Evolutionary conservation across 2,113 vertebrate species (phyloP).

Genomic region (Austrofundulus limnaeus): DNA sequence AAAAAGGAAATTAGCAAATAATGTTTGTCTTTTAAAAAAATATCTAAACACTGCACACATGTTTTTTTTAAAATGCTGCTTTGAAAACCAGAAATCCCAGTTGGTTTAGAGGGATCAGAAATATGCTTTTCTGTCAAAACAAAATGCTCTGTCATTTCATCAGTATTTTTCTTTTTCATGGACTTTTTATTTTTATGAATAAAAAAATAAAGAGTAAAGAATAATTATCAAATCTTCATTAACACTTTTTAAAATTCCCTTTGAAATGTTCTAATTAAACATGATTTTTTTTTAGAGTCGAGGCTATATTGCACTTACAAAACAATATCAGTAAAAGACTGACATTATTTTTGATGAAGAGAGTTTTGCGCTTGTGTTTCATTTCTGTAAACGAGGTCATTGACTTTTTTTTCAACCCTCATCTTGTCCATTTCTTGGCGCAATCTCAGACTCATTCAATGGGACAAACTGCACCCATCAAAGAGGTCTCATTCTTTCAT

Average conservation of each 20-base stretch:
- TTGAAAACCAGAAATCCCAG: too few relatives aligned
- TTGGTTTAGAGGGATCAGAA: background rate
- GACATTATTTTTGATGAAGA: background rate
- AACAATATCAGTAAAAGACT: conserved; percentile 3
- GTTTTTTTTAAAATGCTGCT: too few relatives aligned
- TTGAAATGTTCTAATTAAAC: background rate
- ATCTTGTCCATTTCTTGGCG: conserved; percentile 58
- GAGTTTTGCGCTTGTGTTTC: conserved; percentile 13
- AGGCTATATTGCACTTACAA: background rate
- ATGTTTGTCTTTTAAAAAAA: too few relatives aligned
- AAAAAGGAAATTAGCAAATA: too few relatives aligned
- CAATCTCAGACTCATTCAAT: conserved; percentile 56
- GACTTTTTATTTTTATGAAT: too few relatives aligned
- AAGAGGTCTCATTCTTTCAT: conserved; percentile 68
- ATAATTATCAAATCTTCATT: background rate
- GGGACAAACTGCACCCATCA: conserved; percentile 61
- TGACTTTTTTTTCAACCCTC: conserved; percentile 35
- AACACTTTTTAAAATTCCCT: too few relatives aligned
- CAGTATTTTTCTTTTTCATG: too few relatives aligned
- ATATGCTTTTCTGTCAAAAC: background rate
- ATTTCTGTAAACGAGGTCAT: conserved; percentile 19
- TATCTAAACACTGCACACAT: too few relatives aligned
- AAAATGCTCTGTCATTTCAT: background rate
- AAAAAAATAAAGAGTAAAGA: too few relatives aligned
- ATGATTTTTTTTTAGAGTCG: conserved; percentile 4